Evolutionary conservation across 2,113 vertebrate species (phyloP).

Genomic region (Heterotilapia buettikoferi): DNA sequence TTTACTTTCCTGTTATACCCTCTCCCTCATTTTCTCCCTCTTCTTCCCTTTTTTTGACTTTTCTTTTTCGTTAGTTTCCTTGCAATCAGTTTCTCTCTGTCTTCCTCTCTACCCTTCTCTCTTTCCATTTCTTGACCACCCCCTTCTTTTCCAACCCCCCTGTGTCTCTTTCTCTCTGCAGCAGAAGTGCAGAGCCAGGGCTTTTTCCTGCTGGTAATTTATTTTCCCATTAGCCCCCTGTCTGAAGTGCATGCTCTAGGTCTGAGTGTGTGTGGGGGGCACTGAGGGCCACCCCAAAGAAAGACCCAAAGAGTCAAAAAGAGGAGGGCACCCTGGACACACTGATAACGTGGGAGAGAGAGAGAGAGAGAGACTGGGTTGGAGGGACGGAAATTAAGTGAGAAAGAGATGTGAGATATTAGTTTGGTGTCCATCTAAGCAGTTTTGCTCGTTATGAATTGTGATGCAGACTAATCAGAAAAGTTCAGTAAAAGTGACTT

Average conservation of each 20-base stretch:
- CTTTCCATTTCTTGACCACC: slow-evolving; percentile 40
- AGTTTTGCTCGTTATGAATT: slow-evolving; percentile 11
- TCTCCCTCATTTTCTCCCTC: slow-evolving; percentile 18
- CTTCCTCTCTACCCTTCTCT: slow-evolving; percentile 34
- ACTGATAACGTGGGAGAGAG: slow-evolving; percentile 50
- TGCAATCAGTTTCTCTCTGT: slow-evolving; percentile 38
- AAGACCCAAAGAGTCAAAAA: slow-evolving; percentile 52
- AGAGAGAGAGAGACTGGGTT: background rate
- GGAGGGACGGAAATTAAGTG: slow-evolving; percentile 11
- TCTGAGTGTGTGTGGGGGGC: slow-evolving; percentile 59
- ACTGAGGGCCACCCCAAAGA: slow-evolving; percentile 65
- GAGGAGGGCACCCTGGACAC: slow-evolving; percentile 66
- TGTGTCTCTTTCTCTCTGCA: slow-evolving; percentile 27
- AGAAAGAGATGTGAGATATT: slow-evolving; percentile 10
- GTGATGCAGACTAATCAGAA: background rate
- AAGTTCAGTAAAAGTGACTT: background rate
- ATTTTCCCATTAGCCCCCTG: slow-evolving; percentile 73
- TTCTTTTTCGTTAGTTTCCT: background rate
- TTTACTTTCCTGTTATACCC: slow-evolving; percentile 3
- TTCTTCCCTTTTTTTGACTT: background rate
- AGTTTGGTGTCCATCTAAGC: slow-evolving; percentile 22
- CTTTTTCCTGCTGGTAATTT: slow-evolving; percentile 72
- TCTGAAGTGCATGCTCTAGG: slow-evolving; percentile 69
- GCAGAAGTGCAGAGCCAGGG: slow-evolving; percentile 69
- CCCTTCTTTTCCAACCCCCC: background rate